Base-by-base conservation (phyloP, 2,113 vertebrate species). In the Poeciliopsis prolifica region DNA sequence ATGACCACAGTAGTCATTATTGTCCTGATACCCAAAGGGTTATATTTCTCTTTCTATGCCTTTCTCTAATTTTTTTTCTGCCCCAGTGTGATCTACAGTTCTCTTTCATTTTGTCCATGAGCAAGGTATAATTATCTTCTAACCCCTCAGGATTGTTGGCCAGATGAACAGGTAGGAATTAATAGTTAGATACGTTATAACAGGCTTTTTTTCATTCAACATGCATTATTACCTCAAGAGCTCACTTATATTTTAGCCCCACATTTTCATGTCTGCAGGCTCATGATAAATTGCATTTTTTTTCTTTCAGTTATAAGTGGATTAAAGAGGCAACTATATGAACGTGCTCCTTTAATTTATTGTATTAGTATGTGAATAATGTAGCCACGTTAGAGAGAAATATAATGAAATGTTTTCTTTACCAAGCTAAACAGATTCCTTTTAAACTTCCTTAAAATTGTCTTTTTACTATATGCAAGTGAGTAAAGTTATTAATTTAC, bases 1-100 rank as follows among this genome's bases (percentile, higher is more conserved):
- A 67, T 89, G 91, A 85, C 91, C 87, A 61, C 83, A 87, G 76
- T 84, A 83, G 82, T 90, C 80, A 90, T 91, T 90, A 92, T 76
- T 85, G 83, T 82, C 69, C 69, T 9, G 66, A 82, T 87, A 66
- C 90, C 91, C 88, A 84, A 71, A 87, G 90, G 91, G 80, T 72
- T 85, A 71, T 58, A 79, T 82, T 85, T 80, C 73, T 85, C 77
- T 82, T 75, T 82, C 51, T 88, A 61, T 77, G 70, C 44, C 30
- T 78, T 60, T 44, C 68, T 40, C 61, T 29, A 24, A 12, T 37
- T 58, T 35, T 72, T 69, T 73, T 68, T 75, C 63, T 71, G 51
- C 73, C 69, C 44, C 58, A 29, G 29, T 48, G 12, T 69, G 14
- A 72, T 78, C 68, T 70, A 71, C 73, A 17, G 42, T 5, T 84